Evolutionary conservation across 2,113 vertebrate genomes (phyloP).

Genomic region (Taurulus bubalis): DNA sequence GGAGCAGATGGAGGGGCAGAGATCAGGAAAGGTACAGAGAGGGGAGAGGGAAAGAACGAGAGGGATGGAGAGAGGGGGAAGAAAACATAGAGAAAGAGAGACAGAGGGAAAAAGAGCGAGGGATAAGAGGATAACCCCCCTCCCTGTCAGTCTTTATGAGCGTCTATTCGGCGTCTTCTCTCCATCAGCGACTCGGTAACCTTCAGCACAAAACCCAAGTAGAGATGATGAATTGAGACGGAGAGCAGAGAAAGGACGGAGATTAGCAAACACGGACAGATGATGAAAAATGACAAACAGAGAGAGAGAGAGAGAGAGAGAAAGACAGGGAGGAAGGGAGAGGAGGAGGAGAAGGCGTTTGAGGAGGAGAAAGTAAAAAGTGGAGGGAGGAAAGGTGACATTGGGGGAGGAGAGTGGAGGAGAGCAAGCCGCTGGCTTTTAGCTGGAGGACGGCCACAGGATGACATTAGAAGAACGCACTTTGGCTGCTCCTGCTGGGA

Average conservation of each 20-base stretch:
- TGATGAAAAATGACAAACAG: constrained; percentile 85
- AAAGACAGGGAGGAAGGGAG: not conserved
- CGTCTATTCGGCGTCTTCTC: constrained; percentile 68
- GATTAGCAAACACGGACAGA: constrained; percentile 82
- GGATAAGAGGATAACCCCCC: constrained; percentile 45
- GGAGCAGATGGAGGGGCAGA: constrained; percentile 62
- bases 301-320: constrained; percentile 22
- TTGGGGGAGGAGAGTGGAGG: constrained; percentile 69
- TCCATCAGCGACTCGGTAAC: constrained; percentile 74
- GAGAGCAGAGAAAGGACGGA: constrained; percentile 80
- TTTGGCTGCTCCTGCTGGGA: constrained; percentile 79
- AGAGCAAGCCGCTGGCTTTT: constrained; percentile 72
- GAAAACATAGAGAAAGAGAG: constrained; percentile 12
- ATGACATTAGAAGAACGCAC: constrained; percentile 76
- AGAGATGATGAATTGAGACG: constrained; percentile 84
- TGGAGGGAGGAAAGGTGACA: constrained; percentile 78
- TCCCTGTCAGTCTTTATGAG: constrained; percentile 74
- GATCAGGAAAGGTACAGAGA: constrained; percentile 54
- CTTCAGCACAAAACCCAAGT: constrained; percentile 79
- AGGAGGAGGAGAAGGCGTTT: constrained; percentile 21
- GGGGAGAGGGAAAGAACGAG: constrained; percentile 12
- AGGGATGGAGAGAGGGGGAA: not conserved
- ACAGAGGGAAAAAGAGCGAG: constrained; percentile 29
- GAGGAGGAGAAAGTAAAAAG: constrained; percentile 56
- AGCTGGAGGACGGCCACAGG: constrained; percentile 78